phyloP scores from a whole-genome alignment of 2,797 vertebrate genomes.

The Apodemus agrarius region DNA sequence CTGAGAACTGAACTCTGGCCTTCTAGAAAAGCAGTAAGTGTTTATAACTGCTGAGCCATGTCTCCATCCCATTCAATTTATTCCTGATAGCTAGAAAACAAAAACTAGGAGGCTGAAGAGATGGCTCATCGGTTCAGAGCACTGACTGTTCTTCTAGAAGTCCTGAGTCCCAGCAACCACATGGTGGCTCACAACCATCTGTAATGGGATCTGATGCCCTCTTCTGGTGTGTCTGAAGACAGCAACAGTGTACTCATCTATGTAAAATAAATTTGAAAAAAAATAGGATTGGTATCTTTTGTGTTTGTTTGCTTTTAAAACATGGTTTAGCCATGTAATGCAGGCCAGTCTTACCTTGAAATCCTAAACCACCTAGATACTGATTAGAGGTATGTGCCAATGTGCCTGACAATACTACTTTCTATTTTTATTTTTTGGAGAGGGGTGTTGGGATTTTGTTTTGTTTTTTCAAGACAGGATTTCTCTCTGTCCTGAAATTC shows the following conservation, averaged over 20 bases:
- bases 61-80: neutral
- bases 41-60: neutral
- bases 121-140: too few species aligned
- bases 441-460: neutral
- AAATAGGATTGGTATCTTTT: neutral
- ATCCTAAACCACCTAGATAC: neutral
- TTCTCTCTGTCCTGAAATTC: neutral
- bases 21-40: neutral
- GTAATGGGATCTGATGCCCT: too few species aligned
- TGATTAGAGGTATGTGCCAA: neutral
- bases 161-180: too few species aligned
- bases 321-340: neutral
- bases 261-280: too few species aligned
- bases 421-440: neutral
- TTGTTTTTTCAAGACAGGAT: neutral
- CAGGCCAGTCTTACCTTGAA: neutral
- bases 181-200: too few species aligned
- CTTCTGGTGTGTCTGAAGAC: too few species aligned
- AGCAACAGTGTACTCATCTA: too few species aligned
- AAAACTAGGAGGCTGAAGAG: neutral
- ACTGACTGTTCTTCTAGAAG: too few species aligned
- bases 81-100: neutral
- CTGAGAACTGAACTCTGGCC: neutral
- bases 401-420: neutral
- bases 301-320: neutral